These are phyloP conservation scores for Electrona antarctica DNA, from an alignment of 2,113 vertebrate genomes.

Conservation along the genomic window DNA sequence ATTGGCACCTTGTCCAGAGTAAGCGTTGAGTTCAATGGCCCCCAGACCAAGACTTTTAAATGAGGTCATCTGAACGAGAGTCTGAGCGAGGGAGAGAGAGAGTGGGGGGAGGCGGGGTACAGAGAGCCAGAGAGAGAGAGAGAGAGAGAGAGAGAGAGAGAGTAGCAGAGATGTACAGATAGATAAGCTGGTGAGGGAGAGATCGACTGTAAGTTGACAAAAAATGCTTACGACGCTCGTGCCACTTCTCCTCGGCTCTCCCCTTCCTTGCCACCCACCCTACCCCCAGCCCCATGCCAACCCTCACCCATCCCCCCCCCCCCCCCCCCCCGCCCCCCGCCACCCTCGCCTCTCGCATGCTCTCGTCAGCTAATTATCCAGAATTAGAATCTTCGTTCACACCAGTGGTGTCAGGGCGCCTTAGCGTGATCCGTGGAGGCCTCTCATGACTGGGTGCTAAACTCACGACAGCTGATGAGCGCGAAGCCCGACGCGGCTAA, in stretches of 20 bases:
- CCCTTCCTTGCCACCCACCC: neutral
- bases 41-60: slow-evolving; percentile 40
- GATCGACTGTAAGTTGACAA: slow-evolving; percentile 63
- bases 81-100: neutral
- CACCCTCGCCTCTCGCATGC: slow-evolving; percentile 60
- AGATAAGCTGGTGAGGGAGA: neutral
- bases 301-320: neutral
- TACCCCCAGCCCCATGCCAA: slow-evolving; percentile 48
- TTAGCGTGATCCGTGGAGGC: slow-evolving; percentile 80
- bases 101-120: neutral
- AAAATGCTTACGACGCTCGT: slow-evolving; percentile 72
- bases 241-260: slow-evolving; percentile 16
- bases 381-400: slow-evolving; percentile 85
- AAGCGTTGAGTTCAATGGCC: slow-evolving; percentile 6
- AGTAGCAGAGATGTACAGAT: too few relatives aligned
- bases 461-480: slow-evolving; percentile 80
- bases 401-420: slow-evolving; percentile 81
- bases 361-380: slow-evolving; percentile 84
- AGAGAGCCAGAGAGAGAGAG: neutral
- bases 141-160: slow-evolving; percentile 14
- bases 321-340: slow-evolving; percentile 9
- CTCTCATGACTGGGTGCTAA: slow-evolving; percentile 81
- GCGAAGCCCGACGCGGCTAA: slow-evolving; percentile 76
- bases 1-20: neutral
- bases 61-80: slow-evolving; percentile 46